Evolutionary conservation across 2,888 invertebrate genomes (phyloP).

Genomic region (Asteroscopus sphinx): DNA sequence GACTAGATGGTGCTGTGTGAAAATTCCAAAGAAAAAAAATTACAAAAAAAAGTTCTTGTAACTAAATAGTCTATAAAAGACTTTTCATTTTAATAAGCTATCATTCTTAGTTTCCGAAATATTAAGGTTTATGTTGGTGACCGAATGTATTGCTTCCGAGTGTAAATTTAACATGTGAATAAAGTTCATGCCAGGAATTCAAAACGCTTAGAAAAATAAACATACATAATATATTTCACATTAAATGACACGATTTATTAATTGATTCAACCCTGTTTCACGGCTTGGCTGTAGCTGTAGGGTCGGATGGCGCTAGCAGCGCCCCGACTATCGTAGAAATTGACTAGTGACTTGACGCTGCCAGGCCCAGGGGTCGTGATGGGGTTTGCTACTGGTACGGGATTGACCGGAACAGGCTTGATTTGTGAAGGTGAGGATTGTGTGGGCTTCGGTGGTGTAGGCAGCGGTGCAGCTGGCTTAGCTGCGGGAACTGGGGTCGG

Average conservation of each 20-base stretch:
- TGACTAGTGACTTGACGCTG: conserved; percentile 79
- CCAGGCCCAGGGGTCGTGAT: conserved; percentile 83
- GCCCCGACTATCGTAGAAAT: conserved; percentile 82
- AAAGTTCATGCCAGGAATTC: neutral
- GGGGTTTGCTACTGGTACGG: conserved; percentile 67
- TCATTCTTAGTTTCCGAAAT: too few relatives aligned
- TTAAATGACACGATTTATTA: conserved; percentile 23
- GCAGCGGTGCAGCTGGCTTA: conserved; percentile 43
- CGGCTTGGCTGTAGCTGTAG: conserved; percentile 83
- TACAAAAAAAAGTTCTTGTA: too few relatives aligned
- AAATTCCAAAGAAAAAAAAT: too few relatives aligned
- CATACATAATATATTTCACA: neutral
- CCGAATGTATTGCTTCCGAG: too few relatives aligned
- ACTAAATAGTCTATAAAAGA: too few relatives aligned
- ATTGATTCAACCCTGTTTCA: conserved; percentile 80
- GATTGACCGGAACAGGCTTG: conserved; percentile 75
- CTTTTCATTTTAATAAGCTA: too few relatives aligned
- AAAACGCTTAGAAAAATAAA: neutral
- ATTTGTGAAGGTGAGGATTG: conserved; percentile 62
- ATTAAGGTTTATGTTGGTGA: too few relatives aligned
- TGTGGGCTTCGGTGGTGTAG: conserved; percentile 45
- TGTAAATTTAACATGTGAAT: too few relatives aligned
- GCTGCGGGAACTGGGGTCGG: conserved; percentile 40
- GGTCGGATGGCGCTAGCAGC: conserved; percentile 82
- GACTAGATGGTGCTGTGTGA: too few relatives aligned